A percentile compares a stretch with the other conserved stretches of the same genome.
phyloP scores from a whole-genome alignment of 2,113 vertebrate species.

The Crotalus tigris region DNA sequence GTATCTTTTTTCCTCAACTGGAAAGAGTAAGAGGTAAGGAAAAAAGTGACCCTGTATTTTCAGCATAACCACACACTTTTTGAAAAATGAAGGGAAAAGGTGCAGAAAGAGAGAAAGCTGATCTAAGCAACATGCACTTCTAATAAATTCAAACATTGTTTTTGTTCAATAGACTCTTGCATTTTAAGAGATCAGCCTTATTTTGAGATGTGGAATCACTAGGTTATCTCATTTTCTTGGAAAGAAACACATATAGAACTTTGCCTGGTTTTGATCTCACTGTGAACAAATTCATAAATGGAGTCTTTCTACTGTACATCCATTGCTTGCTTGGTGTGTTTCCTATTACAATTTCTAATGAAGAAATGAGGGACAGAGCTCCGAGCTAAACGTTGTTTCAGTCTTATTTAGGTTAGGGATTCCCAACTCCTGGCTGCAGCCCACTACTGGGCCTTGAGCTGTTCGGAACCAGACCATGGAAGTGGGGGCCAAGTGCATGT shows the following conservation, averaged over 20 bases:
- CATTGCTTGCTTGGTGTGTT: slow-evolving; percentile 34
- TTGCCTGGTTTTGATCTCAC: not conserved
- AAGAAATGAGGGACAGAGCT: not conserved
- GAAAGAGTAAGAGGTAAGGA: no score
- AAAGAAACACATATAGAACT: slow-evolving; percentile 36
- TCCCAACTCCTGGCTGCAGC: not conserved
- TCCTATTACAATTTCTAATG: slow-evolving; percentile 27
- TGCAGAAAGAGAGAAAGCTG: not conserved
- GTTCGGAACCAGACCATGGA: not conserved
- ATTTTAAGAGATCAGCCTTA: slow-evolving; percentile 34
- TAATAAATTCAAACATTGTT: slow-evolving; percentile 64
- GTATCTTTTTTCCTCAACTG: no score
- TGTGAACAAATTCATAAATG: slow-evolving; percentile 44
- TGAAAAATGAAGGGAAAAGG: no score
- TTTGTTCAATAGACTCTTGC: slow-evolving; percentile 48
- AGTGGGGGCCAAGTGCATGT: not conserved
- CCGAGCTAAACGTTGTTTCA: not conserved
- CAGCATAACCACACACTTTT: no score
- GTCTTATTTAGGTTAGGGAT: not conserved
- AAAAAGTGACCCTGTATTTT: no score
- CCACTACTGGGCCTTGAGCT: not conserved
- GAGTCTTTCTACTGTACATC: not conserved
- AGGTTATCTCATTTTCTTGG: slow-evolving; percentile 45
- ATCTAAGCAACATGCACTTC: not conserved
- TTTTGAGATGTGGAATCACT: slow-evolving; percentile 38